A percentile compares a stretch with the other conserved stretches of the same genome.
Conservation (phyloP, 2,888 invertebrate genomes). For the Ectobius pallidus region DNA sequence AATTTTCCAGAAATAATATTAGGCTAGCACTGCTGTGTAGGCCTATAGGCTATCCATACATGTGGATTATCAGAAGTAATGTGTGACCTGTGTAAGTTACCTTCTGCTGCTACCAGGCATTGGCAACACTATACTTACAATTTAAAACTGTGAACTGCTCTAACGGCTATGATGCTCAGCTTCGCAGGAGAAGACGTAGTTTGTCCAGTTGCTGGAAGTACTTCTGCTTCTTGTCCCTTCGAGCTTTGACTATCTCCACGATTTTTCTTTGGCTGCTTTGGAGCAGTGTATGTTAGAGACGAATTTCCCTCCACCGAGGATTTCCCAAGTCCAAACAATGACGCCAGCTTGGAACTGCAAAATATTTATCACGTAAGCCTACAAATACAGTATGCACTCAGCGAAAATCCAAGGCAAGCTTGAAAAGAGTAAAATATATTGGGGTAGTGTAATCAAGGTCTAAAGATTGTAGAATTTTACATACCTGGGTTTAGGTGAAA, state of each 20-base stretch:
- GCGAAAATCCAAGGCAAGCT: no score
- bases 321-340: conserved; percentile 41
- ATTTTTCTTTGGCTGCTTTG: conserved; percentile 43
- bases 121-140: conserved; percentile 44
- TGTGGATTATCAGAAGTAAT: no score
- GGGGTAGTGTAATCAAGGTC: no score
- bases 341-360: conserved; percentile 44
- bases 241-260: not conserved
- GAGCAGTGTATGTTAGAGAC: conserved; percentile 44
- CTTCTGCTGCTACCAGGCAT: no score
- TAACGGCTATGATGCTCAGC: conserved; percentile 40
- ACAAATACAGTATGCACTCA: no score
- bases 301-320: conserved; percentile 39
- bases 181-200: conserved; percentile 31
- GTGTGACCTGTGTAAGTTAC: no score
- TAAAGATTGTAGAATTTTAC: not conserved
- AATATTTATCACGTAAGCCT: conserved; percentile 9
- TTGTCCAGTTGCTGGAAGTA: not conserved
- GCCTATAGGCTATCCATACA: no score
- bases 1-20: no score
- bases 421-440: no score
- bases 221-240: not conserved
- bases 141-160: conserved; percentile 42
- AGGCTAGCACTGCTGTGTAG: no score
- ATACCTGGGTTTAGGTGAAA: conserved; percentile 40